These are phyloP conservation scores for Oncopodura yosiiana DNA, from an alignment of 1,140 invertebrate species.

Conservation along the genomic window DNA sequence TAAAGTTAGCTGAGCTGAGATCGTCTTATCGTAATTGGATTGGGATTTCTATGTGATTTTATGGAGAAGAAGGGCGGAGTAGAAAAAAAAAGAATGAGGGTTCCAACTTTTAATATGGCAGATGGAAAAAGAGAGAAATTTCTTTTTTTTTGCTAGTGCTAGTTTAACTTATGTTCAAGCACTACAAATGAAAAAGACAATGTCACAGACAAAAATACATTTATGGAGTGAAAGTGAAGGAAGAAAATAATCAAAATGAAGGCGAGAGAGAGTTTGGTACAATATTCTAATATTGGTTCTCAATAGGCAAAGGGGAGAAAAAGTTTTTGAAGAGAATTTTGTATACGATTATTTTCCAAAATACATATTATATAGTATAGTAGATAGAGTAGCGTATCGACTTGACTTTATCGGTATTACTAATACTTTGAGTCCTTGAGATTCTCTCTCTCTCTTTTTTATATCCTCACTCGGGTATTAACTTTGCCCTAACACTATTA, in stretches of 20 bases:
- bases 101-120: not conserved
- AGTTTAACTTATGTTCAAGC: not conserved
- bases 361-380: conserved; percentile 4
- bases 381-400: not conserved
- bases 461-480: too few relatives aligned
- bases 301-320: conserved; percentile 3
- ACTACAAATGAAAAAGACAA: not conserved
- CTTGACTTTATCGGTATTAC: too few relatives aligned
- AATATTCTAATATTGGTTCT: too few relatives aligned
- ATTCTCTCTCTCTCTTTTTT: too few relatives aligned
- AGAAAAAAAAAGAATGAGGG: not conserved
- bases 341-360: conserved; percentile 8
- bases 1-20: too few relatives aligned
- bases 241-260: conserved; percentile 7
- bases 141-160: too few relatives aligned
- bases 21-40: conserved; percentile 18
- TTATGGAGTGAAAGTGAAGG: conserved; percentile 6
- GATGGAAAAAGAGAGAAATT: not conserved
- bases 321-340: conserved; percentile 3
- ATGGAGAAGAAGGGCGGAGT: conserved; percentile 4
- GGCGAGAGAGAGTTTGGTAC: too few relatives aligned
- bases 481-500: too few relatives aligned
- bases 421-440: too few relatives aligned
- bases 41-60: conserved; percentile 18
- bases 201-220: not conserved